phyloP scores from a whole-genome alignment of 2,888 invertebrate genomes.

The Thecocarcelia acutangulata region DNA sequence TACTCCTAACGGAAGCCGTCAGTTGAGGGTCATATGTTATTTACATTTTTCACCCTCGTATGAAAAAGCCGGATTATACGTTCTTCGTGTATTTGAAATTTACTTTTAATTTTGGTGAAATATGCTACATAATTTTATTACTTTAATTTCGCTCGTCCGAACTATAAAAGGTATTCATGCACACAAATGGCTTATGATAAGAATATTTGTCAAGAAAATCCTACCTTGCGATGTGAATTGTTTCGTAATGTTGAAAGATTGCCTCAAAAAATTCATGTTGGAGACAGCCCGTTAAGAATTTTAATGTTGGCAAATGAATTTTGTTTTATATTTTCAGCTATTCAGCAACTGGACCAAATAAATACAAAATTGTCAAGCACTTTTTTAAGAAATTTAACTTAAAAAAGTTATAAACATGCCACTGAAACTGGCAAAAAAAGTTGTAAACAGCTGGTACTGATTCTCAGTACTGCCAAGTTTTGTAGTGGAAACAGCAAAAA shows the following conservation, averaged over 20 bases:
- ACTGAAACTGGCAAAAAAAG: neutral
- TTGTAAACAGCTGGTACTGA: constrained; percentile 32
- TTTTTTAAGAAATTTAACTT: too few relatives aligned
- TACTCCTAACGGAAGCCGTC: too few relatives aligned
- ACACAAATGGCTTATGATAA: too few relatives aligned
- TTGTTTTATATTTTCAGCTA: neutral
- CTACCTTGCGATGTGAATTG: constrained; percentile 78
- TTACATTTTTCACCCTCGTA: too few relatives aligned
- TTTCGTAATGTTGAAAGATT: constrained; percentile 80
- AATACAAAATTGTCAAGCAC: too few relatives aligned
- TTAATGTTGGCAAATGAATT: neutral
- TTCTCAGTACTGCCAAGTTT: constrained; percentile 7
- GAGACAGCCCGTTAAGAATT: too few relatives aligned
- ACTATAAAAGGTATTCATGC: too few relatives aligned
- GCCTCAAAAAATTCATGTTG: constrained; percentile 80
- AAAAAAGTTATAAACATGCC: neutral
- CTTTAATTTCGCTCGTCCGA: neutral
- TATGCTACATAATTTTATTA: neutral
- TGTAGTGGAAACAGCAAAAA: neutral
- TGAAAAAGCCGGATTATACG: too few relatives aligned
- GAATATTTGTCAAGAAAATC: constrained; percentile 32
- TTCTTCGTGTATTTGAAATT: too few relatives aligned
- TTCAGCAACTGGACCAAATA: too few relatives aligned
- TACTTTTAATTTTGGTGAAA: too few relatives aligned
- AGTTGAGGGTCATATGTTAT: too few relatives aligned